Percentiles rank a stretch among this genome's conserved stretches.
These are phyloP conservation scores for Hucho hucho DNA, from an alignment of 2,113 vertebrate genomes.

Conservation along the genomic window DNA sequence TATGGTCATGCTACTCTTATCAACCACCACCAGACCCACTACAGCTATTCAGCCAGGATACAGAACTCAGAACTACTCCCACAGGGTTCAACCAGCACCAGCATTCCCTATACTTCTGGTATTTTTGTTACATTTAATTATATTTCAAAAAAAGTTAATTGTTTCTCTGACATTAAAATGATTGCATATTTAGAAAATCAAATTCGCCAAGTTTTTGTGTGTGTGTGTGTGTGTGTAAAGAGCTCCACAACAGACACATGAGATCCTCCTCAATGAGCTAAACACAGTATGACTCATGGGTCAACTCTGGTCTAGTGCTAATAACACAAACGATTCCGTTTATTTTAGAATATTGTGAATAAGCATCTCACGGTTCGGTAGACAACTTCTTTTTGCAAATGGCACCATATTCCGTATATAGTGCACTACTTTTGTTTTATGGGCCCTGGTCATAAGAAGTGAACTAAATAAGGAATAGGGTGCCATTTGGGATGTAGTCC, in stretches of 20 bases:
- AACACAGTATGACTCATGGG: constrained; percentile 20
- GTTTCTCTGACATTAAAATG: constrained; percentile 48
- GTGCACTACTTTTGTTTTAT: too few relatives aligned
- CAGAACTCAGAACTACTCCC: constrained; percentile 24
- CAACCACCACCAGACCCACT: constrained; percentile 46
- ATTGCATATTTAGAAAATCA: constrained; percentile 46
- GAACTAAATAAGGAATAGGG: too few relatives aligned
- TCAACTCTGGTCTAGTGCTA: background rate
- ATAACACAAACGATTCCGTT: background rate
- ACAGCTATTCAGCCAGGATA: constrained; percentile 42
- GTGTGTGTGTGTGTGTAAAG: constrained; percentile 15
- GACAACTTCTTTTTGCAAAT: background rate
- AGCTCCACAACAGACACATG: background rate
- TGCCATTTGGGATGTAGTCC: background rate
- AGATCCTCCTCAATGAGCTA: constrained; percentile 2
- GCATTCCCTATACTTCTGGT: constrained; percentile 28
- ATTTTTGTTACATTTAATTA: constrained; percentile 68
- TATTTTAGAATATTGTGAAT: background rate
- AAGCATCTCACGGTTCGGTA: background rate
- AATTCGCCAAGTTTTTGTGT: constrained; percentile 18
- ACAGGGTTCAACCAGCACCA: constrained; percentile 36
- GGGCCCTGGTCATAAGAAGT: too few relatives aligned
- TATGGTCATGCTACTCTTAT: constrained; percentile 42
- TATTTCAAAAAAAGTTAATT: constrained; percentile 51
- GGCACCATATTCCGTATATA: too few relatives aligned